Conservation (phyloP, 1,140 invertebrate genomes). For the Listronotus oregonensis region DNA sequence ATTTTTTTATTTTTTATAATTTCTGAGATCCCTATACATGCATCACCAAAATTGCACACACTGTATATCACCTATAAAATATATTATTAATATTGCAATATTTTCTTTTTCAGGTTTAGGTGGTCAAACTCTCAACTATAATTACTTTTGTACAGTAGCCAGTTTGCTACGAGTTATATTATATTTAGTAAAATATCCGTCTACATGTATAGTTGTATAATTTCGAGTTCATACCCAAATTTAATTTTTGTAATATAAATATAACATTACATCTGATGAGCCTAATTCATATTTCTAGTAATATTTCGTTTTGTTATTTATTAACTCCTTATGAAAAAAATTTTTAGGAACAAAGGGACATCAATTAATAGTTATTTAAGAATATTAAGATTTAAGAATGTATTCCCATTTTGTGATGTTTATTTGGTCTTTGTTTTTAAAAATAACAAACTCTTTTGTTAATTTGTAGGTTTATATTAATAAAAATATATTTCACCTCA, state of each 20-base stretch:
- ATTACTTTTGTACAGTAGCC: conserved; percentile 44
- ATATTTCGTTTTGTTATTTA: conserved; percentile 28
- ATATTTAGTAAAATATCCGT: conserved; percentile 45
- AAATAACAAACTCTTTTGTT: conserved; percentile 26
- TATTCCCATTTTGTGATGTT: conserved; percentile 13
- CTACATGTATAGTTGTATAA: conserved; percentile 44
- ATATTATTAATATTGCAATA: neutral
- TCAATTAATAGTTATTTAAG: conserved; percentile 17
- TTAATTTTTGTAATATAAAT: conserved; percentile 40
- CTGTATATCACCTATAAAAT: too few species aligned
- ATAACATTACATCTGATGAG: conserved; percentile 40
- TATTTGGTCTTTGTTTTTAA: conserved; percentile 16
- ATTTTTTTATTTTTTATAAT: too few species aligned
- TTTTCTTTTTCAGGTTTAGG: conserved; percentile 38
- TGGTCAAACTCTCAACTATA: conserved; percentile 35
- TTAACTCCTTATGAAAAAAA: conserved; percentile 16
- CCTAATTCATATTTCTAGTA: conserved; percentile 39
- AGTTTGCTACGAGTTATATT: conserved; percentile 38
- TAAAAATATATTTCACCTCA: conserved; percentile 36
- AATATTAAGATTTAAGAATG: neutral
- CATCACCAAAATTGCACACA: too few species aligned
- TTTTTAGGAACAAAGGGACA: conserved; percentile 16
- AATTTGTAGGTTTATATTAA: conserved; percentile 32
- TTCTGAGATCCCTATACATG: too few species aligned
- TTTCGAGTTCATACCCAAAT: conserved; percentile 34